Evolutionary conservation across 2,797 vertebrate genomes (phyloP), one percentile per base, ranked within the genome.

Genomic region (Brotogeris chrysoptera): DNA sequence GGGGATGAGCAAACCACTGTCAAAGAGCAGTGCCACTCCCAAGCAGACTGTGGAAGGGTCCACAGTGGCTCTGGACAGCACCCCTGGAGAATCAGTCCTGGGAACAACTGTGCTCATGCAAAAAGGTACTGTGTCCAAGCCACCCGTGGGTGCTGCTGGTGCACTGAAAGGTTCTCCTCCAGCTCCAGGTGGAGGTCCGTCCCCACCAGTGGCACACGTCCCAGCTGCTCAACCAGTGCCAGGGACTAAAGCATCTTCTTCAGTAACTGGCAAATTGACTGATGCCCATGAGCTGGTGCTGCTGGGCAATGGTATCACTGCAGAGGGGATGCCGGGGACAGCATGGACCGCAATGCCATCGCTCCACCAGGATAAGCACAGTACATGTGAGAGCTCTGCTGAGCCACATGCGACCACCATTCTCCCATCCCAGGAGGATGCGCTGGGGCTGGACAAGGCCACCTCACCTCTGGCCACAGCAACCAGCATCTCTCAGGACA

Each of bases 321-420:
- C 1, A 0, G 53, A 86, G 23, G 5, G 17, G n/a, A 47, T 3
- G 0, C 13, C 0, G 1, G 27, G 7, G 6, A 20, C 72, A 83
- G 32, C 7, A 0, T 0, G 6, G 86, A 44, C 15, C 46, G 16
- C 24, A 2, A 43, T 59, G 44, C 38, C 32, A 15, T 21, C 2
- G 0, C 36, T 86, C 2, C 44, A 32, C 21, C 52, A 36, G 46
- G 53, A 53, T 0, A 3, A 68, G 28, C 57, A 13, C 61, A 59
- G 70, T 43, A 19, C 46, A 20, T 53, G 30, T 44, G 64, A 88
- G 79, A 80, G 16, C 38, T 83, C 90, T 86, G 34, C 49, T 39
- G 82, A 78, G 41, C 41, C 52, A 10, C 49, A 0, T 0, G 0
- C 12, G 11, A 6, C 27, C 0, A 2, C 79, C 1, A 0, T 7